These are phyloP conservation scores for Cheilosia soror DNA, from an alignment of 2,888 invertebrate species.

Conservation along the genomic window DNA sequence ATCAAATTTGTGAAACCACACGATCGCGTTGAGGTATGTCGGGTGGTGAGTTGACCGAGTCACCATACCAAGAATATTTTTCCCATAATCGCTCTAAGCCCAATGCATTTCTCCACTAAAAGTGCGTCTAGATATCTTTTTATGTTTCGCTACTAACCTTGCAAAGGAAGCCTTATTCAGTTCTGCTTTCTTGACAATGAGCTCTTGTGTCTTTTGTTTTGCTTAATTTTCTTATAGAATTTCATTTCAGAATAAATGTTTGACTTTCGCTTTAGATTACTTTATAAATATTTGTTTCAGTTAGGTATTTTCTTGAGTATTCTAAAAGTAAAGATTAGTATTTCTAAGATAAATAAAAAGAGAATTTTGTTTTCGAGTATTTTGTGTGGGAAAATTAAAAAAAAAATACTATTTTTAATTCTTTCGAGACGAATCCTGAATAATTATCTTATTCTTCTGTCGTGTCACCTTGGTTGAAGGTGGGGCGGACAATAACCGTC, in stretches of 20 bases:
- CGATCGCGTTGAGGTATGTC: no score
- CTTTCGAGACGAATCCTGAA: slow-evolving; percentile 85
- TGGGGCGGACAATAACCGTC: slow-evolving; percentile 87
- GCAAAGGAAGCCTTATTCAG: slow-evolving; percentile 17
- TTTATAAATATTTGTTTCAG: slow-evolving; percentile 22
- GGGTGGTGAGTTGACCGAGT: background rate
- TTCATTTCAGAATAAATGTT: background rate
- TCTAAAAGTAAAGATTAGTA: background rate
- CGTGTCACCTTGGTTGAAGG: slow-evolving; percentile 92
- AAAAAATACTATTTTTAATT: slow-evolving; percentile 77
- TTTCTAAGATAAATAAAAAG: slow-evolving; percentile 9
- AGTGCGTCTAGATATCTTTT: background rate
- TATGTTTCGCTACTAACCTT: background rate
- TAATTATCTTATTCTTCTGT: slow-evolving; percentile 92
- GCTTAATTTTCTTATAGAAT: background rate
- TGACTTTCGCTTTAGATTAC: background rate
- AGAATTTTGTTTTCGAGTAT: slow-evolving; percentile 8
- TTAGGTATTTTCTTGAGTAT: slow-evolving; percentile 20
- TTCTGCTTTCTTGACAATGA: slow-evolving; percentile 25
- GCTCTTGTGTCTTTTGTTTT: slow-evolving; percentile 3
- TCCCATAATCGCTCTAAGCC: background rate
- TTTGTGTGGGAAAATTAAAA: slow-evolving; percentile 17
- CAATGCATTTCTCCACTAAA: background rate
- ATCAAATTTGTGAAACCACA: no score
- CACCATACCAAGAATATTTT: background rate